phyloP scores from a whole-genome alignment of 2,797 vertebrate genomes.

The Gadopsis marmoratus region DNA sequence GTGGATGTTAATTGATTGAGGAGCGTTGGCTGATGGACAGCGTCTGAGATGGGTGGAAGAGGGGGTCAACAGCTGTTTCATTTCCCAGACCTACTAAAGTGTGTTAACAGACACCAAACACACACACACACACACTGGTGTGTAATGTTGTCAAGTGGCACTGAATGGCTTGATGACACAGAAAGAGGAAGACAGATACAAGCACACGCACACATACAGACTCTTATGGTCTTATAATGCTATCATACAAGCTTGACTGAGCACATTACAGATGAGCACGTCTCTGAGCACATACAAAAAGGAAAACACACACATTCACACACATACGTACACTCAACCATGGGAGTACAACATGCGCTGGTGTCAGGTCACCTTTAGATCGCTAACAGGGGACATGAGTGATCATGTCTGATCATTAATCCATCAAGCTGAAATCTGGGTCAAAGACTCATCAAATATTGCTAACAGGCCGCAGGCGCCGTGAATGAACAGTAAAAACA shows the following conservation, averaged over 20 bases:
- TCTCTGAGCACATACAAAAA: background rate
- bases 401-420: slow-evolving; percentile 61
- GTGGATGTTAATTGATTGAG: slow-evolving; percentile 85
- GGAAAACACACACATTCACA: background rate
- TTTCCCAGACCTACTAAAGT: slow-evolving; percentile 79
- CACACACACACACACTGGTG: slow-evolving; percentile 15
- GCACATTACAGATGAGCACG: slow-evolving; percentile 42
- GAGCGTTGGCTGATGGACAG: slow-evolving; percentile 77
- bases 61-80: slow-evolving; percentile 81
- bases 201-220: slow-evolving; percentile 19
- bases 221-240: slow-evolving; percentile 23
- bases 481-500: slow-evolving; percentile 3
- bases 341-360: slow-evolving; percentile 62
- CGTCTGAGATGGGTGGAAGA: slow-evolving; percentile 61
- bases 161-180: slow-evolving; percentile 49
- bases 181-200: slow-evolving; percentile 31
- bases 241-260: slow-evolving; percentile 55
- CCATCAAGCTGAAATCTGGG: slow-evolving; percentile 59
- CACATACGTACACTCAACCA: background rate
- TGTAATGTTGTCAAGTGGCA: slow-evolving; percentile 45
- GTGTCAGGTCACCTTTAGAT: slow-evolving; percentile 64
- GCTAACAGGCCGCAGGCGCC: background rate
- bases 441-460: slow-evolving; percentile 40
- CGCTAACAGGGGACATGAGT: slow-evolving; percentile 40
- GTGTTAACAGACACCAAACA: slow-evolving; percentile 49